Conservation (phyloP, 2,888 invertebrate genomes). For the Leucophenga montana region DNA sequence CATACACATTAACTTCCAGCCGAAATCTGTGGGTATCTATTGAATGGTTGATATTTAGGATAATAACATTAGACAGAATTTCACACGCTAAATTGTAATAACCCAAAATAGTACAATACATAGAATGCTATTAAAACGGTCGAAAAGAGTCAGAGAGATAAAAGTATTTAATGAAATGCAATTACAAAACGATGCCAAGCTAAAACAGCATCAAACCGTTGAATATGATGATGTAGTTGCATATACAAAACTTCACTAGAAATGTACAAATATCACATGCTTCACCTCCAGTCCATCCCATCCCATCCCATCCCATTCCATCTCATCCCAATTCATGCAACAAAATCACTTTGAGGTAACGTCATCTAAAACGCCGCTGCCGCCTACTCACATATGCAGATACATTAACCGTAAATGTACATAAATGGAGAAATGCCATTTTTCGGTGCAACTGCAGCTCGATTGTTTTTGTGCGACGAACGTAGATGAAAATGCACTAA, state of each 20-base stretch:
- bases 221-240: constrained; percentile 14
- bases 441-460: constrained; percentile 51
- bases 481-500: constrained; percentile 43
- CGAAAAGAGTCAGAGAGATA: not conserved
- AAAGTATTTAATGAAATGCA: not conserved
- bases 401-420: constrained; percentile 23
- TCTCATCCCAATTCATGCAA: constrained; percentile 48
- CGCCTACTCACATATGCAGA: constrained; percentile 5
- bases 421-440: constrained; percentile 19
- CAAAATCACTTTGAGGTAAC: constrained; percentile 43
- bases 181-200: constrained; percentile 8
- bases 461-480: constrained; percentile 57
- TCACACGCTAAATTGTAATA: no score
- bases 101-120: no score
- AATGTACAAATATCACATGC: no score
- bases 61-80: no score
- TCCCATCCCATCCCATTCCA: no score
- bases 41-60: no score
- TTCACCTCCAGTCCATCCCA: no score
- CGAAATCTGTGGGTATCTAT: no score
- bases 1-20: no score
- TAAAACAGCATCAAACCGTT: not conserved
- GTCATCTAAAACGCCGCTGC: no score
- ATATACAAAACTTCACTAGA: not conserved
- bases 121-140: no score